Conservation (phyloP, 2,888 invertebrate species). For the Philhelius pedissequus region DNA sequence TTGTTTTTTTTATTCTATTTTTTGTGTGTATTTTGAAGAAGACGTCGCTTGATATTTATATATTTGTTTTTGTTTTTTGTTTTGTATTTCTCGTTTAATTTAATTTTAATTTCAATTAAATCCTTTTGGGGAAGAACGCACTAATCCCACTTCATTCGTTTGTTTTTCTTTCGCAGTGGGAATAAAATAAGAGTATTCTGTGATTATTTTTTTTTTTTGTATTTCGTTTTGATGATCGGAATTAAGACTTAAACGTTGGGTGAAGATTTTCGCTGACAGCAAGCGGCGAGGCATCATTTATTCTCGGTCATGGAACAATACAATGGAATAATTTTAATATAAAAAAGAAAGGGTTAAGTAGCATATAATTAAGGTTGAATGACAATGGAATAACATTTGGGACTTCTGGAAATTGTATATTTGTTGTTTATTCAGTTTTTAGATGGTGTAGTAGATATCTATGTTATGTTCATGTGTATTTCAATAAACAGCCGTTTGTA, state of each 20-base stretch:
- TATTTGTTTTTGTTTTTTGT: constrained; percentile 24
- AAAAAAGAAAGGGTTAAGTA: constrained; percentile 31
- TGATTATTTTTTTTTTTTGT: constrained; percentile 21
- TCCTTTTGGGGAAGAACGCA: constrained; percentile 46
- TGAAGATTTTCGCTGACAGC: constrained; percentile 63
- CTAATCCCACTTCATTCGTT: constrained; percentile 65
- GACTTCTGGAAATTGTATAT: constrained; percentile 8
- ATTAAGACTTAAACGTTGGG: constrained; percentile 64
- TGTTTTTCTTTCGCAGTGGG: constrained; percentile 40
- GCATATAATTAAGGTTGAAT: constrained; percentile 2
- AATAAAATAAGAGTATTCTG: constrained; percentile 17
- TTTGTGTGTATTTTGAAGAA: constrained; percentile 18
- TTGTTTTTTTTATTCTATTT: not conserved
- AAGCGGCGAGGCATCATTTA: constrained; percentile 46
- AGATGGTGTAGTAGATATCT: too few species aligned
- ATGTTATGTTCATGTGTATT: too few species aligned
- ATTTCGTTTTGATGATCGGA: constrained; percentile 58
- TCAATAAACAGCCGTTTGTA: too few species aligned
- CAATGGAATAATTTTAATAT: constrained; percentile 44
- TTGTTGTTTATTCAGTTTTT: not conserved
- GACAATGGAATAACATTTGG: not conserved
- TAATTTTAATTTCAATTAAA: constrained; percentile 68
- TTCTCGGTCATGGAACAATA: constrained; percentile 56
- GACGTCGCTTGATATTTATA: too few species aligned
- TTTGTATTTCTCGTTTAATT: constrained; percentile 54